A percentile compares a stretch with the other conserved stretches of the same genome.
These are phyloP conservation scores for Enteromius unitaeniatus DNA, from an alignment of 2,797 vertebrate species.

Conservation along the genomic window DNA sequence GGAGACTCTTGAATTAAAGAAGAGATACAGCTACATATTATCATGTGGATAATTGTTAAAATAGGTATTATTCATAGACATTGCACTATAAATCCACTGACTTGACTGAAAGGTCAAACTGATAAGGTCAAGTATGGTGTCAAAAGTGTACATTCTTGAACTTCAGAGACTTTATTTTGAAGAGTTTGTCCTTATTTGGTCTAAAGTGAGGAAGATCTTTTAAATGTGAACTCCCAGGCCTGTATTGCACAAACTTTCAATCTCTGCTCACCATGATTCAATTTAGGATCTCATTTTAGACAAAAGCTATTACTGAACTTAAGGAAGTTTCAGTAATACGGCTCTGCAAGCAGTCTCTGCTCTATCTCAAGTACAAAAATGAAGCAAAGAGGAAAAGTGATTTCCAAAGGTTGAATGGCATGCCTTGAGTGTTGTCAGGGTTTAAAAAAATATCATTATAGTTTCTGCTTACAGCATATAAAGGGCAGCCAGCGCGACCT, in stretches of 20 bases:
- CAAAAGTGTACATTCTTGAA: not conserved
- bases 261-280: not conserved
- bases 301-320: not conserved
- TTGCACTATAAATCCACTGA: not conserved
- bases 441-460: conserved; percentile 13
- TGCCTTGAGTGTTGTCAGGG: not conserved
- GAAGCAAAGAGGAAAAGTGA: not conserved
- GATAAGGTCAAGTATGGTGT: not conserved
- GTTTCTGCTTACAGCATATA: not conserved
- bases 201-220: not conserved
- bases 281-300: not conserved
- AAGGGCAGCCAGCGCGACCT: not conserved
- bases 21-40: not conserved
- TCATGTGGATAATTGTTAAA: too few relatives aligned
- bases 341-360: not conserved
- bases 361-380: not conserved
- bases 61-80: too few relatives aligned
- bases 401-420: conserved; percentile 10
- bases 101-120: not conserved
- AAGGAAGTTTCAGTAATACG: not conserved
- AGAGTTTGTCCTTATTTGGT: not conserved
- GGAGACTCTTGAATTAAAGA: not conserved
- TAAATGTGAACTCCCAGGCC: not conserved
- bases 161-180: not conserved
- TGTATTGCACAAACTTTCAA: not conserved